Evolutionary conservation across 2,888 invertebrate species (phyloP).

Genomic region (Adelognathus sp.): DNA sequence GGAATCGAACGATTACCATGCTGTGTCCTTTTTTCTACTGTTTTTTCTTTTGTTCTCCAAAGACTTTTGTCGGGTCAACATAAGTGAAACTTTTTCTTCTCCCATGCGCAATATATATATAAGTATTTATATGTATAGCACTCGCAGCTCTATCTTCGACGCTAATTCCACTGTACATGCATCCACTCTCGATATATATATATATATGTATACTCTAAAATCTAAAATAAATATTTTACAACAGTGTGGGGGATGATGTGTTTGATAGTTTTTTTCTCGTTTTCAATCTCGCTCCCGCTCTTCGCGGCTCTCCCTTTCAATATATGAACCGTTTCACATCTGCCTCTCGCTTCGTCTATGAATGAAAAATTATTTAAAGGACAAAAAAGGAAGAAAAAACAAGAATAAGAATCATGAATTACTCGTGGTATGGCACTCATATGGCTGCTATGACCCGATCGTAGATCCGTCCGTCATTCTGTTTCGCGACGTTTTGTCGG

Average conservation of each 20-base stretch:
- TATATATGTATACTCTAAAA: constrained; percentile 57
- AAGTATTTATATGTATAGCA: too few relatives aligned
- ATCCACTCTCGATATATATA: constrained; percentile 44
- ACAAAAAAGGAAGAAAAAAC: too few relatives aligned
- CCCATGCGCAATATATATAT: neutral
- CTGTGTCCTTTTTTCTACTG: constrained; percentile 24
- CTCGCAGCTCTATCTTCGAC: constrained; percentile 19
- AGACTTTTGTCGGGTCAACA: constrained; percentile 48
- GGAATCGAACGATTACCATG: constrained; percentile 46
- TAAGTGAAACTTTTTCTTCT: constrained; percentile 3
- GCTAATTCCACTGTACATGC: constrained; percentile 16
- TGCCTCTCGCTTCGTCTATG: constrained; percentile 55
- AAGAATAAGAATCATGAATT: constrained; percentile 61
- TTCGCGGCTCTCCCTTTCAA: neutral
- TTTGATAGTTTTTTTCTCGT: constrained; percentile 23
- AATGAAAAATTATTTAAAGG: constrained; percentile 64
- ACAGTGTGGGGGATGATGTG: constrained; percentile 40
- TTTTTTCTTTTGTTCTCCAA: constrained; percentile 24
- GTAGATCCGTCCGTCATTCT: constrained; percentile 56
- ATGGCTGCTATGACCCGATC: constrained; percentile 75
- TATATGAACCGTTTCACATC: constrained; percentile 11
- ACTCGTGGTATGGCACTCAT: constrained; percentile 79
- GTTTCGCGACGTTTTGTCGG: neutral
- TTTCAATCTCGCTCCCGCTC: neutral
- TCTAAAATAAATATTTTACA: constrained; percentile 69